These are phyloP conservation scores for Temnothorax curvispinosus DNA, from an alignment of 1,140 invertebrate species.

Conservation along the genomic window DNA sequence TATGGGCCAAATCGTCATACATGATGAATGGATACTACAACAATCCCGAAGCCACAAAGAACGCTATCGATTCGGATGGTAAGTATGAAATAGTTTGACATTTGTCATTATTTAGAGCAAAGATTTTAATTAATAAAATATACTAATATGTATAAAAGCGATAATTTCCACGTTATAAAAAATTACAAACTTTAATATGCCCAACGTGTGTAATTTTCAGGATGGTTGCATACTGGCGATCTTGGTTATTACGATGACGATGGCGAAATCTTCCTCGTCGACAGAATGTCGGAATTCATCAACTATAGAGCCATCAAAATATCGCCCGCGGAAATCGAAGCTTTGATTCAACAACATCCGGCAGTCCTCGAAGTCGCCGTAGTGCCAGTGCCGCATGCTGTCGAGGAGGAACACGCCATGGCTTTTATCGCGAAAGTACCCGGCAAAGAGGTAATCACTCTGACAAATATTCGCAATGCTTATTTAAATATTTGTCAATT, in stretches of 20 bases:
- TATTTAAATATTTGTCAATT: background rate
- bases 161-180: background rate
- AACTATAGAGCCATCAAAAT: slow-evolving; percentile 80
- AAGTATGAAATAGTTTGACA: slow-evolving; percentile 7
- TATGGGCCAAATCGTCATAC: slow-evolving; percentile 80
- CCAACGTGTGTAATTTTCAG: slow-evolving; percentile 36
- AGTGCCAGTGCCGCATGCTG: slow-evolving; percentile 88
- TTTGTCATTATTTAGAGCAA: background rate
- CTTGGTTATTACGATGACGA: slow-evolving; percentile 84
- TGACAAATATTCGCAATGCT: slow-evolving; percentile 21
- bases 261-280: slow-evolving; percentile 85
- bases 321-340: slow-evolving; percentile 86
- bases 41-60: slow-evolving; percentile 82
- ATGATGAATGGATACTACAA: slow-evolving; percentile 76
- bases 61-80: slow-evolving; percentile 86
- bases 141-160: background rate
- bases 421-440: slow-evolving; percentile 86
- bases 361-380: slow-evolving; percentile 89
- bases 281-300: slow-evolving; percentile 87
- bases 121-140: slow-evolving; percentile 4
- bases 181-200: background rate
- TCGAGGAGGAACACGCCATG: slow-evolving; percentile 88
- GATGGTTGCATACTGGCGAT: slow-evolving; percentile 76
- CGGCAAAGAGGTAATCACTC: slow-evolving; percentile 76
- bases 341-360: slow-evolving; percentile 88